Conservation (phyloP, 2,888 invertebrate genomes). For the Drosophila lacicola region DNA sequence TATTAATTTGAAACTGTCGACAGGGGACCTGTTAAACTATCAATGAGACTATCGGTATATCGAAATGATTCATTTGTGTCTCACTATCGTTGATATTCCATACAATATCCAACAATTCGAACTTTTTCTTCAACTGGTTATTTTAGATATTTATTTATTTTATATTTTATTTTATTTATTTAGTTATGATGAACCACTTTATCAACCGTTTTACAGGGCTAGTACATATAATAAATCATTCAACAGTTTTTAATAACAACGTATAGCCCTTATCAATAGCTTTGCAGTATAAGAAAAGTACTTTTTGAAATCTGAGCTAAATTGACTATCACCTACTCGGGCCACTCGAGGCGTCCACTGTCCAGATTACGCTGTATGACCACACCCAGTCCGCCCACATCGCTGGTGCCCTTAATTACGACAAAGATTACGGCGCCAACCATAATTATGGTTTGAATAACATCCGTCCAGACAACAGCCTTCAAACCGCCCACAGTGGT, state of each 20-base stretch:
- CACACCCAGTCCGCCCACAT: slow-evolving; percentile 89
- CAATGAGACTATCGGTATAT: too few species aligned
- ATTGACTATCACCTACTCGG: slow-evolving; percentile 86
- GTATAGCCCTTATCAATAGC: neutral
- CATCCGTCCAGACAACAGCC: slow-evolving; percentile 94
- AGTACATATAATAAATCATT: neutral
- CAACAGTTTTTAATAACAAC: too few species aligned
- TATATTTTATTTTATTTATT: too few species aligned
- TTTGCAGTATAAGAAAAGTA: neutral
- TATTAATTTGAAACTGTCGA: too few species aligned
- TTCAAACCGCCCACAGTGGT: slow-evolving; percentile 94
- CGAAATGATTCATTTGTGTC: too few species aligned
- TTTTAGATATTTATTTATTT: too few species aligned
- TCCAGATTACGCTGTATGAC: slow-evolving; percentile 89
- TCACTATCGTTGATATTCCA: too few species aligned
- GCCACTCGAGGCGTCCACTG: slow-evolving; percentile 89
- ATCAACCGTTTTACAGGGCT: neutral
- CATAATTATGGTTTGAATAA: slow-evolving; percentile 92
- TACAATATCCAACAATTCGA: too few species aligned
- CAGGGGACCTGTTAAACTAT: too few species aligned
- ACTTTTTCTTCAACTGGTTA: too few species aligned
- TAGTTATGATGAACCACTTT: neutral
- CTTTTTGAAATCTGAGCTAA: too few species aligned
- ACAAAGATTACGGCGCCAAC: slow-evolving; percentile 90
- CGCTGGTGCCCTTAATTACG: slow-evolving; percentile 90